Percentiles rank a stretch among this genome's conserved stretches.
phyloP scores from a whole-genome alignment of 2,888 invertebrate genomes.

The Podabrus alpinus region DNA sequence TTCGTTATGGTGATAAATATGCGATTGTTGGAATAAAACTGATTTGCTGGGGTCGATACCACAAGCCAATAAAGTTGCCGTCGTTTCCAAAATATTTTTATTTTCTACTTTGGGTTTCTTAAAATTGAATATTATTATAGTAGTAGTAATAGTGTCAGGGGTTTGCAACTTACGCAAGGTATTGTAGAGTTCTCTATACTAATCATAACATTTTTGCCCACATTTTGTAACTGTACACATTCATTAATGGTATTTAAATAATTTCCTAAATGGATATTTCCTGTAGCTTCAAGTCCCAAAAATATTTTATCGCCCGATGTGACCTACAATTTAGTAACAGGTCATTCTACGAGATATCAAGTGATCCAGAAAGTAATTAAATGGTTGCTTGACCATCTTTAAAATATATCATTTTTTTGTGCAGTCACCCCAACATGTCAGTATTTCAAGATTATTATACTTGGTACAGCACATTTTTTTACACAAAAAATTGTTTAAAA shows the following conservation, averaged over 20 bases:
- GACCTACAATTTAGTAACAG: not conserved
- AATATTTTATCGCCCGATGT: slow-evolving; percentile 66
- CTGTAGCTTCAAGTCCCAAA: slow-evolving; percentile 97
- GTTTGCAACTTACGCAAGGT: slow-evolving; percentile 64
- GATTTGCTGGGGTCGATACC: slow-evolving; percentile 84
- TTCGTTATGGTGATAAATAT: slow-evolving; percentile 82
- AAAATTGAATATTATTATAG: not conserved
- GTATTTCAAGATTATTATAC: too few relatives aligned
- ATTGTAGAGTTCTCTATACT: slow-evolving; percentile 91
- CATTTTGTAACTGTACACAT: slow-evolving; percentile 82
- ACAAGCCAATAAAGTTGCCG: slow-evolving; percentile 86
- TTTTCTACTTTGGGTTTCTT: slow-evolving; percentile 66
- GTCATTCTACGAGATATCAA: too few relatives aligned
- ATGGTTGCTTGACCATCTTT: too few relatives aligned
- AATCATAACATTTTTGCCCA: slow-evolving; percentile 70
- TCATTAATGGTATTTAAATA: slow-evolving; percentile 91
- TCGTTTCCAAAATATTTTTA: slow-evolving; percentile 72
- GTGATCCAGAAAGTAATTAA: too few relatives aligned
- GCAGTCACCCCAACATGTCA: too few relatives aligned
- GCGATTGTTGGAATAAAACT: slow-evolving; percentile 86
- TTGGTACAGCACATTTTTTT: too few relatives aligned
- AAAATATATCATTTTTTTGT: too few relatives aligned
- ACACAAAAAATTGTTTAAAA: too few relatives aligned
- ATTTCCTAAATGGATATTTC: slow-evolving; percentile 92
- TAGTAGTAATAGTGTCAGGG: not conserved